phyloP scores from a whole-genome alignment of 2,113 vertebrate genomes.

The Leucoraja erinaceus region DNA sequence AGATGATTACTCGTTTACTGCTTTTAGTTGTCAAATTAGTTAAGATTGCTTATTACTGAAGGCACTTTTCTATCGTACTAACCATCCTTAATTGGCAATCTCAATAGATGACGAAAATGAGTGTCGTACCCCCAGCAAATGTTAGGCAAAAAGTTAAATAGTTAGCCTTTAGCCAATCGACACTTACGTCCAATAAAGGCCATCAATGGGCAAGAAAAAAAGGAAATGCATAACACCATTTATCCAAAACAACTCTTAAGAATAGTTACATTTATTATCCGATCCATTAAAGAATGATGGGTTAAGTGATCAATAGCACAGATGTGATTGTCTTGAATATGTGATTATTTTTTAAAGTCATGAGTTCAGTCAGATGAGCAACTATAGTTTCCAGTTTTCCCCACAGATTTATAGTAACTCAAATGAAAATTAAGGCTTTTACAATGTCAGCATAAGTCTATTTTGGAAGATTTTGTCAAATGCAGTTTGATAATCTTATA shows the following conservation, averaged over 20 bases:
- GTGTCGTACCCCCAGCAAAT: background rate
- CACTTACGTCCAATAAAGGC: background rate
- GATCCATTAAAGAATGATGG: background rate
- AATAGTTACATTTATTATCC: background rate
- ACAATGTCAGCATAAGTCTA: conserved; percentile 3
- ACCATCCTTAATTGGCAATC: background rate
- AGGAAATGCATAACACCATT: background rate
- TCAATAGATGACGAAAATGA: background rate
- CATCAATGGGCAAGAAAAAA: background rate
- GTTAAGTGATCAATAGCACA: background rate
- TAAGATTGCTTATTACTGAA: background rate
- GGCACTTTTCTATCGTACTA: background rate
- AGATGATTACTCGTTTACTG: background rate
- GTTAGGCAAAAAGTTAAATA: background rate
- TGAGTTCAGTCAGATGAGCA: background rate
- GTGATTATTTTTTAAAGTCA: background rate
- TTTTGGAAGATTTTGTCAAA: background rate
- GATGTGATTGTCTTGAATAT: background rate
- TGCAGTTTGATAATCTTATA: background rate
- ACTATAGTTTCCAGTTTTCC: background rate
- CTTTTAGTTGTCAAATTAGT: background rate
- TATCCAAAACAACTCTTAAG: background rate
- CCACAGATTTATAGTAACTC: background rate
- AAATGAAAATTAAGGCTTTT: background rate
- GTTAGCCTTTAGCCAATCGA: background rate